Evolutionary conservation across 2,797 vertebrate genomes (phyloP).

Genomic region (Eidolon dupreanum): DNA sequence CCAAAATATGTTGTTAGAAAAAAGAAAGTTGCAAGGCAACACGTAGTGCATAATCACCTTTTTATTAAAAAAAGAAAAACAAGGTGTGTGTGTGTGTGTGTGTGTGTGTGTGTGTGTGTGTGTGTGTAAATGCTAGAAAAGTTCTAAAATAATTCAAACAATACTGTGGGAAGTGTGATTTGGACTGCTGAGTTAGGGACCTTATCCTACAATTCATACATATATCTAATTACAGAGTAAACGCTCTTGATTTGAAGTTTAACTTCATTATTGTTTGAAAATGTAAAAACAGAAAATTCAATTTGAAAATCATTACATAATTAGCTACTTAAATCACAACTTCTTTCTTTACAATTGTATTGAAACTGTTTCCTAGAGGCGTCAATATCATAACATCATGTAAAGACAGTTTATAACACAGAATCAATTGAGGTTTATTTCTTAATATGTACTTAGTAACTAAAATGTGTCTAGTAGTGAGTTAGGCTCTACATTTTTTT

Average conservation of each 20-base stretch:
- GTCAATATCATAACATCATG: neutral
- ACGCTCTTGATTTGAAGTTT: neutral
- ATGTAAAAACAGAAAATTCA: conserved; percentile 30
- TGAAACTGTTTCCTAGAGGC: neutral
- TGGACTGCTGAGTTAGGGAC: neutral
- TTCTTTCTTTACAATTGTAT: neutral
- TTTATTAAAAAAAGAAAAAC: neutral
- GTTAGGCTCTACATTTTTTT: neutral
- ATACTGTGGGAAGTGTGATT: neutral
- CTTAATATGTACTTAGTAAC: neutral
- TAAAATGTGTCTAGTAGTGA: neutral
- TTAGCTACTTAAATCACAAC: neutral
- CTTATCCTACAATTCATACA: neutral
- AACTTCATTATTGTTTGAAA: conserved; percentile 23
- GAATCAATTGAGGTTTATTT: conserved; percentile 20
- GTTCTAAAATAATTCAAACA: neutral
- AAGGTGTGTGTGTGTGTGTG: no score
- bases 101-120: no score
- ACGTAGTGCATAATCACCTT: neutral
- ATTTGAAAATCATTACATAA: neutral
- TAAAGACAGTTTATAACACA: conserved; percentile 28
- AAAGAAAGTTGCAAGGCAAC: neutral
- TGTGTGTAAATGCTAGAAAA: neutral
- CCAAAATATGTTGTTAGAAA: neutral
- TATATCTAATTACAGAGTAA: neutral